Evolutionary conservation across 2,888 invertebrate species (phyloP).

Genomic region (Atrina japonica): DNA sequence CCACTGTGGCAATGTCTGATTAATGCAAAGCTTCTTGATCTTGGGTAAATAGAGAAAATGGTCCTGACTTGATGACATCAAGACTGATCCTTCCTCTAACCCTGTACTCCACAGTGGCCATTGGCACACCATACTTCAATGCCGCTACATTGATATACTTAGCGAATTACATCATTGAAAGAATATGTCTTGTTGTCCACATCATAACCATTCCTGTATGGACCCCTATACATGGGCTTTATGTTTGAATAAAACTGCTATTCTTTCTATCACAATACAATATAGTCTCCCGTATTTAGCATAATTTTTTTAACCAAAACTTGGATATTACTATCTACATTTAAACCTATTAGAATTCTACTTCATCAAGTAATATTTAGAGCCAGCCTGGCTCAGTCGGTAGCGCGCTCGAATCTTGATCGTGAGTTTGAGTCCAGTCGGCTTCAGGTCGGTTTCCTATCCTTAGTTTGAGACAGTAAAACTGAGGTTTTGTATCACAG

Average conservation of each 20-base stretch:
- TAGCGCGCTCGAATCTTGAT: no score
- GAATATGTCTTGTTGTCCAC: not conserved
- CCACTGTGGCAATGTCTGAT: constrained; percentile 27
- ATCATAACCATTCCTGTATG: constrained; percentile 1
- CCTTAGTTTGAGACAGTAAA: no score
- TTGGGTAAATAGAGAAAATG: constrained; percentile 25
- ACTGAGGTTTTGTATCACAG: no score
- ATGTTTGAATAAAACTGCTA: not conserved
- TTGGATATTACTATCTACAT: no score
- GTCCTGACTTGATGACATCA: constrained; percentile 21
- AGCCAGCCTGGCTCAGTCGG: no score
- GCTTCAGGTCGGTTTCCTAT: no score
- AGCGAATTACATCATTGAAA: not conserved
- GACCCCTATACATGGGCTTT: not conserved
- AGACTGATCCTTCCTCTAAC: constrained; percentile 8
- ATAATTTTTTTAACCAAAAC: no score
- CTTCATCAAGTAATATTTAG: no score
- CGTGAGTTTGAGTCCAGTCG: no score
- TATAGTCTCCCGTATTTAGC: no score
- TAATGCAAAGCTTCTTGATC: constrained; percentile 33
- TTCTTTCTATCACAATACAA: no score
- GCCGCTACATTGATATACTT: constrained; percentile 16
- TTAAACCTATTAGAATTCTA: no score
- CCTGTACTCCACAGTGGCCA: constrained; percentile 12
- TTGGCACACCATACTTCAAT: constrained; percentile 1